These are phyloP conservation scores for Cherax quadricarinatus DNA, from an alignment of 1,140 invertebrate species.

Conservation along the genomic window DNA sequence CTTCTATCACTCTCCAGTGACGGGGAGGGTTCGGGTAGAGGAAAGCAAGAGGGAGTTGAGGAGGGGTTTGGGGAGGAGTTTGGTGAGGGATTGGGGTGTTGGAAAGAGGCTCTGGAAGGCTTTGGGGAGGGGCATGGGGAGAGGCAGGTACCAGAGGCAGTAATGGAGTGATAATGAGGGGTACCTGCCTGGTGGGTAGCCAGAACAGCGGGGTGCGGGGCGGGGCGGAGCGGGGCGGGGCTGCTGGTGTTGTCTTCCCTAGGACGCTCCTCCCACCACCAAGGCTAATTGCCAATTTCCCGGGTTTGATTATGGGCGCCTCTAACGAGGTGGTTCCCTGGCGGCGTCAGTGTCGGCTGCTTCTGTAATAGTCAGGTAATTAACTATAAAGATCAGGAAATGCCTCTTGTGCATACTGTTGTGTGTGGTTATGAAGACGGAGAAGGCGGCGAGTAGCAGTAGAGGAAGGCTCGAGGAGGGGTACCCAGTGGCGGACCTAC, in stretches of 20 bases:
- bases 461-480: no score
- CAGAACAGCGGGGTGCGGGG: background rate
- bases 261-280: background rate
- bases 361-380: background rate
- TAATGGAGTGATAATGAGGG: background rate
- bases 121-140: no score
- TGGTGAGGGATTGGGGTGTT: no score
- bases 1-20: background rate
- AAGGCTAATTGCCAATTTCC: constrained; percentile 32
- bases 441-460: background rate
- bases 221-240: background rate
- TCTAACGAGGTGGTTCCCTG: constrained; percentile 10
- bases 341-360: no score
- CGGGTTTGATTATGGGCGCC: constrained; percentile 30
- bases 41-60: no score
- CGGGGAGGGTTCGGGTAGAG: no score
- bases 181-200: background rate
- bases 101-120: no score
- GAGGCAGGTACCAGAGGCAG: background rate
- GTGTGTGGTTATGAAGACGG: background rate
- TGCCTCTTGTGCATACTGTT: background rate
- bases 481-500: no score
- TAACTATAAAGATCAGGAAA: constrained; percentile 12
- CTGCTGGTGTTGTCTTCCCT: background rate
- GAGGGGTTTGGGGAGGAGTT: no score